These are phyloP conservation scores for Squalus acanthias DNA, from an alignment of 2,797 vertebrate genomes.

Conservation along the genomic window DNA sequence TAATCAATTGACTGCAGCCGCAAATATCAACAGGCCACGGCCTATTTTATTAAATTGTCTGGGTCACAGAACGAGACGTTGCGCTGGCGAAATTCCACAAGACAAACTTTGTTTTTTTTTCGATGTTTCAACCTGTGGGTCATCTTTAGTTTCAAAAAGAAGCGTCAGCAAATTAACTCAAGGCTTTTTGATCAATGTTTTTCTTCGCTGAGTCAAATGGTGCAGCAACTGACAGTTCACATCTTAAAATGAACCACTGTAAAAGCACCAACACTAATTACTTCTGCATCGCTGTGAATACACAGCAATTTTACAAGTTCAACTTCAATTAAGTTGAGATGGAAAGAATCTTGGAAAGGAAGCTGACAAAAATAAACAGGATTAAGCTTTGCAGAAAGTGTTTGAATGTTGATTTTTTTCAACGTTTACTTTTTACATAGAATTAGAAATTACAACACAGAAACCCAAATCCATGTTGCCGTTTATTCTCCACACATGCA, in stretches of 20 bases:
- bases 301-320: not conserved
- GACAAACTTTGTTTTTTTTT: not conserved
- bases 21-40: not conserved
- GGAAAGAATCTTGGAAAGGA: not conserved
- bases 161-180: not conserved
- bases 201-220: not conserved
- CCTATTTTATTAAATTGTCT: slow-evolving; percentile 1
- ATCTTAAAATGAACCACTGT: not conserved
- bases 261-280: not conserved
- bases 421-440: not conserved
- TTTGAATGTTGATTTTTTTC: not conserved
- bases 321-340: not conserved
- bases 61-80: not conserved
- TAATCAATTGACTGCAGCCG: not conserved
- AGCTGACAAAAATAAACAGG: not conserved
- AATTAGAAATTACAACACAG: too few relatives aligned
- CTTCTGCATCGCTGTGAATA: not conserved
- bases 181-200: not conserved
- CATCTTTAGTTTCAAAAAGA: not conserved
- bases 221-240: not conserved
- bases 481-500: too few relatives aligned
- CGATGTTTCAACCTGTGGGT: not conserved
- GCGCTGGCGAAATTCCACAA: not conserved
- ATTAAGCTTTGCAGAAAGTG: not conserved
- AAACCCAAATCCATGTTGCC: too few relatives aligned